Evolutionary conservation across 2,888 invertebrate genomes (phyloP).

Genomic region (Drosophila rubida): DNA sequence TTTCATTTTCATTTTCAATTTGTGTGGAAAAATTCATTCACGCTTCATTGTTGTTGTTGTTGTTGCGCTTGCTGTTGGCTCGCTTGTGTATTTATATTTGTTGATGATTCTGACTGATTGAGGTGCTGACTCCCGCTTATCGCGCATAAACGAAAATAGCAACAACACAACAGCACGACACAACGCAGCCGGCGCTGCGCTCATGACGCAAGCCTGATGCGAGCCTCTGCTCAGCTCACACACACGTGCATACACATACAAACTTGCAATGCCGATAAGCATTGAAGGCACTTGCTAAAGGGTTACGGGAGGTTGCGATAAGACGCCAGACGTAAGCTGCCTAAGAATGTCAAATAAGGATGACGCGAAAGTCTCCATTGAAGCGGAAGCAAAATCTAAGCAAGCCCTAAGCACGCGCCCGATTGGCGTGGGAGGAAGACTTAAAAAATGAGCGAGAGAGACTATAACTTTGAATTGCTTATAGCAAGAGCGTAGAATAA

Average conservation of each 20-base stretch:
- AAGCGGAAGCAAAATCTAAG: background rate
- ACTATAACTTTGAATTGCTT: background rate
- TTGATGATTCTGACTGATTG: constrained; percentile 67
- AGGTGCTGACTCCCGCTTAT: constrained; percentile 68
- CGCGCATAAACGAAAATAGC: constrained; percentile 47
- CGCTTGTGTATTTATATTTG: constrained; percentile 53
- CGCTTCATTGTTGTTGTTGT: constrained; percentile 31
- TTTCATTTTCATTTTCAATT: constrained; percentile 72
- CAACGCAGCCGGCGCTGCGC: constrained; percentile 34
- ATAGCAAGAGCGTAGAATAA: too few species aligned
- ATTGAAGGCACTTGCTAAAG: constrained; percentile 25
- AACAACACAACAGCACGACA: constrained; percentile 1
- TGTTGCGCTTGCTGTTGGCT: constrained; percentile 5
- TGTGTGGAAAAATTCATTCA: constrained; percentile 77
- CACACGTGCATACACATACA: background rate
- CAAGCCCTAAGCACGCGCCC: background rate
- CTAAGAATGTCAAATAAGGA: constrained; percentile 1
- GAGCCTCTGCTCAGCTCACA: constrained; percentile 24
- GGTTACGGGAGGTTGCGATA: constrained; percentile 19
- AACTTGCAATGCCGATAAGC: constrained; percentile 25
- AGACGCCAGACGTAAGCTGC: background rate
- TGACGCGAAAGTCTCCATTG: background rate
- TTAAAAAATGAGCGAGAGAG: background rate
- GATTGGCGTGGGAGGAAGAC: background rate
- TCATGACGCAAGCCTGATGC: constrained; percentile 46